Base-by-base conservation (phyloP, 2,888 invertebrate genomes). In the Ernsta delagoae region DNA sequence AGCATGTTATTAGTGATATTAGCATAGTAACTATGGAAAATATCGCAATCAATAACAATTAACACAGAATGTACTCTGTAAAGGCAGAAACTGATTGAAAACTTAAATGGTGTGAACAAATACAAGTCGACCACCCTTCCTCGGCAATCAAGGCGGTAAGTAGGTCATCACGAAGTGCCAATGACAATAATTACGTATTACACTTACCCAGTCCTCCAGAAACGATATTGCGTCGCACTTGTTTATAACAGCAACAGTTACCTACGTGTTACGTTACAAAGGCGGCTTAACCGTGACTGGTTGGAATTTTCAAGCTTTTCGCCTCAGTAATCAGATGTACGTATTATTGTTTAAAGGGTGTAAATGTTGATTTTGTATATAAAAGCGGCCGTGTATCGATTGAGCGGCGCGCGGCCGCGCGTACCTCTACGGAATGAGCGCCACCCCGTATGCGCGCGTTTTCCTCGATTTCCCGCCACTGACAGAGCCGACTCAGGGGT, bases 101-200 rank as follows among this genome's bases (percentile, higher is more conserved):
- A 31, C 11, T 31, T 53, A 59, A 66, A 59, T 53, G 24, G 11
- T n/a, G 43, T 24, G 31, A 63, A 59, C 9, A 8, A 24, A 59
- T 24, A 57, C 45, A 43, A 61, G 9, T 9, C 41, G 8, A 8
- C 56, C 57, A 68, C 62, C 62, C 68, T 48, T 68, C 67, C 36
- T 24, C 43, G 48, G 39, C 39, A 63, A 68, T 63, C 41, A 57
- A 57, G n/a, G 53, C 53, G 43, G 53, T 69, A 92, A 87, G 83
- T 92, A 85, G 92, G 92, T 92, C 92, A 92, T 85, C 84, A 83
- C 80, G 83, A 87, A 82, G 86, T 89, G 88, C 87, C 83, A 88
- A 92, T 91, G 89, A 92, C 87, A 87, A 89, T 86, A 34, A 53
- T 53, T 53, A 53, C 24, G 73, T 73, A 76, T 77, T 85, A 86